These are phyloP conservation scores for Poeciliopsis turrubarensis DNA, from an alignment of 2,113 vertebrate genomes.

Conservation along the genomic window DNA sequence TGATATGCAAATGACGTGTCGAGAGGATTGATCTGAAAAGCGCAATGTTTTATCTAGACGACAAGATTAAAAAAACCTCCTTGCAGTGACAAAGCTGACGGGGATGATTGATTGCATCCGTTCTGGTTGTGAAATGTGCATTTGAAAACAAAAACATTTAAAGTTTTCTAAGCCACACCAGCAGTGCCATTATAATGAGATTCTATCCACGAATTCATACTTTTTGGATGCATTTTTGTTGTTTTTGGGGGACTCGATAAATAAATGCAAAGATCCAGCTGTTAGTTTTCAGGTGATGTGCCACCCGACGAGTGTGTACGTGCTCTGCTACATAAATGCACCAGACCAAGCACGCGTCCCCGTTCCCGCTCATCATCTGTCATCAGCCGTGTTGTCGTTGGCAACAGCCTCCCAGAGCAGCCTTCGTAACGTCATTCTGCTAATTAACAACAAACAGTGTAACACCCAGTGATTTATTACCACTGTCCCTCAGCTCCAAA, in stretches of 20 bases:
- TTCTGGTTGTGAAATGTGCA: neutral
- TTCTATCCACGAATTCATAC: neutral
- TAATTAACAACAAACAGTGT: conserved; percentile 19
- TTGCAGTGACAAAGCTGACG: neutral
- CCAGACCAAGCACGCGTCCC: conserved; percentile 4
- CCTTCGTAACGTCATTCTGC: neutral
- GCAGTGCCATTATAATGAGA: neutral
- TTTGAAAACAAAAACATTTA: neutral
- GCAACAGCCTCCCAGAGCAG: conserved; percentile 22
- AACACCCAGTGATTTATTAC: conserved; percentile 15
- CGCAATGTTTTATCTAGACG: neutral
- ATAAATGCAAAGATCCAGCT: neutral
- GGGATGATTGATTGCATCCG: neutral
- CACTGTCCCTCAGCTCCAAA: neutral
- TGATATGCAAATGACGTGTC: neutral
- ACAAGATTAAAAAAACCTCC: conserved; percentile 2
- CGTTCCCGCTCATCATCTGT: conserved; percentile 28
- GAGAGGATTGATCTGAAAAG: conserved; percentile 17
- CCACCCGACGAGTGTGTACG: neutral
- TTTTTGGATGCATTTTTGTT: neutral
- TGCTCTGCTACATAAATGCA: conserved; percentile 21
- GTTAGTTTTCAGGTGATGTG: conserved; percentile 7
- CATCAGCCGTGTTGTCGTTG: conserved; percentile 25
- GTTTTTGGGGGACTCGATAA: neutral
- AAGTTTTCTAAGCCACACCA: neutral